Conservation (phyloP, 2,888 invertebrate genomes). For the Rhagophthalmus giganteus region DNA sequence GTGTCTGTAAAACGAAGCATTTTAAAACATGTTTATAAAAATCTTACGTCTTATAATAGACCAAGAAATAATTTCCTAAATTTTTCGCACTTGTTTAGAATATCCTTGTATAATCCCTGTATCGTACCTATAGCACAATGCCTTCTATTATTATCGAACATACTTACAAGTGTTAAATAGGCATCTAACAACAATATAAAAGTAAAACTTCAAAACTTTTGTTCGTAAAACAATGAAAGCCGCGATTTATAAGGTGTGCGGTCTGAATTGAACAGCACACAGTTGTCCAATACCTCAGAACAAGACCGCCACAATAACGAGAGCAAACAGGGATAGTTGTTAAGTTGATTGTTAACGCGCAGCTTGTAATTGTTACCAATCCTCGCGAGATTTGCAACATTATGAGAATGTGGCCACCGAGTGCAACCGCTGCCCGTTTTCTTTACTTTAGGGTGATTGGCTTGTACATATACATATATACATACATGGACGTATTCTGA, state of each 20-base stretch:
- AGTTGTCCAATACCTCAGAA: slow-evolving; percentile 30
- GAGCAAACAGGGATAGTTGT: slow-evolving; percentile 27
- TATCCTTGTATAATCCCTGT: no score
- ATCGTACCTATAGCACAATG: no score
- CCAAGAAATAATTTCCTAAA: no score
- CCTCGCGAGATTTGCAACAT: slow-evolving; percentile 30
- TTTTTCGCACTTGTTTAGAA: no score
- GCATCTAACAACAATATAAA: neutral
- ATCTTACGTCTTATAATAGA: no score
- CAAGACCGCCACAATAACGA: slow-evolving; percentile 24
- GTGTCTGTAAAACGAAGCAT: no score
- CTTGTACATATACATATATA: no score
- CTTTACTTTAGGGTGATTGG: slow-evolving; percentile 31
- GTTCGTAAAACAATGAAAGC: neutral
- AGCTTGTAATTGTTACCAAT: slow-evolving; percentile 33
- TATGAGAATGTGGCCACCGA: slow-evolving; percentile 33
- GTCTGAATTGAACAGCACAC: slow-evolving; percentile 27
- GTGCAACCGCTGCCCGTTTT: slow-evolving; percentile 29
- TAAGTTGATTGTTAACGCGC: slow-evolving; percentile 32
- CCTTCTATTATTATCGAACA: no score
- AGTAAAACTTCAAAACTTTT: neutral
- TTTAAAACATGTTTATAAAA: no score
- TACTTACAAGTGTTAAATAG: no score
- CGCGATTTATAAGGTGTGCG: slow-evolving; percentile 5
- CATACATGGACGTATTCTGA: no score